Evolutionary conservation across 2,113 vertebrate species (phyloP).

Genomic region (Charadrius vociferus): DNA sequence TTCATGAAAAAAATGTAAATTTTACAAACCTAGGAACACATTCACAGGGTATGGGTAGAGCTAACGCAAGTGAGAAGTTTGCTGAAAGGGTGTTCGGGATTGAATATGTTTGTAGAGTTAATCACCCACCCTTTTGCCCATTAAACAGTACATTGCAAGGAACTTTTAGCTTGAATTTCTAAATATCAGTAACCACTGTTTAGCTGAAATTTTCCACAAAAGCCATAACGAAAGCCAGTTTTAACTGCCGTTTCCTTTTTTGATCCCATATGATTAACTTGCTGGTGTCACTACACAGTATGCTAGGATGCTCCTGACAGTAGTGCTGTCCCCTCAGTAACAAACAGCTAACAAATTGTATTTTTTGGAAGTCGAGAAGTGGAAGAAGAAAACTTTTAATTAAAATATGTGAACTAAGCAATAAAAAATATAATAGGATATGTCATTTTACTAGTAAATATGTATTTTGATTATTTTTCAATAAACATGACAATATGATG

Average conservation of each 20-base stretch:
- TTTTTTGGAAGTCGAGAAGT: not conserved
- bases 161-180: not conserved
- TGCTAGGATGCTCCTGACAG: not conserved
- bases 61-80: not conserved
- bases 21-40: not conserved
- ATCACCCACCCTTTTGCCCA: not conserved
- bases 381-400: not conserved
- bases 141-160: not conserved
- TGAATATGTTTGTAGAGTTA: not conserved
- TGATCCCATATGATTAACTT: not conserved
- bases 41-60: not conserved
- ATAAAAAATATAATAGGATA: not conserved
- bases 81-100: not conserved
- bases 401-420: constrained; percentile 7
- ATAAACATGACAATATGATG: not conserved
- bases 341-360: not conserved
- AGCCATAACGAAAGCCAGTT: not conserved
- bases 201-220: not conserved
- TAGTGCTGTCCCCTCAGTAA: not conserved
- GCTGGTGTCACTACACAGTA: not conserved
- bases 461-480: not conserved
- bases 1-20: not conserved
- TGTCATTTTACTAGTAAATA: constrained; percentile 17
- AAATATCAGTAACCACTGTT: not conserved
- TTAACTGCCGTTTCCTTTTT: not conserved